Evolutionary conservation across 1,140 invertebrate species (phyloP).

Genomic region (Condylostylus longicornis): DNA sequence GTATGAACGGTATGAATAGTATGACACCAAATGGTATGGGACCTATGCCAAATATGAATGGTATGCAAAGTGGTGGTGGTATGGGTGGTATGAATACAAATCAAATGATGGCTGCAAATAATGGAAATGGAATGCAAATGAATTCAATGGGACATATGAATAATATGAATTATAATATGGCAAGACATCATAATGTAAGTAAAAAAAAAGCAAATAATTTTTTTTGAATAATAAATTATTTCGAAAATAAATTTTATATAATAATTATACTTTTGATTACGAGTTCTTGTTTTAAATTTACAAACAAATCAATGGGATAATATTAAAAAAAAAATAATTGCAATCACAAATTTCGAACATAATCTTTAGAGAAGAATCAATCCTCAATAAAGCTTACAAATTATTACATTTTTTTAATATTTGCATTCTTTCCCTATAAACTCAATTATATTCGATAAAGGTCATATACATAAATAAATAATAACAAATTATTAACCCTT

Average conservation of each 20-base stretch:
- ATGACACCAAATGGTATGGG: slow-evolving; percentile 19
- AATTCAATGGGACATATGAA: slow-evolving; percentile 25
- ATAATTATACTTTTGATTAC: slow-evolving; percentile 3
- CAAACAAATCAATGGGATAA: background rate
- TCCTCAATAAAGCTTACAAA: too few relatives aligned
- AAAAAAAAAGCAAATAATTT: too few relatives aligned
- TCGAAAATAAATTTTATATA: too few relatives aligned
- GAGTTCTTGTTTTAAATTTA: slow-evolving; percentile 1
- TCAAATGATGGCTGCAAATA: slow-evolving; percentile 26
- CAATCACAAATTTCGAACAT: too few relatives aligned
- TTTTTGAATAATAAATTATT: too few relatives aligned
- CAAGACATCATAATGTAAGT: slow-evolving; percentile 31
- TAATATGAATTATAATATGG: slow-evolving; percentile 25
- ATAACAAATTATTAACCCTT: too few relatives aligned
- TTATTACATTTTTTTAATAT: too few relatives aligned
- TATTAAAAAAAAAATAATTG: background rate
- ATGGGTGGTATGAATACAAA: slow-evolving; percentile 43
- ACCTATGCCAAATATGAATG: slow-evolving; percentile 37
- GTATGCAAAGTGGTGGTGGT: slow-evolving; percentile 44
- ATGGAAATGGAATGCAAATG: slow-evolving; percentile 31
- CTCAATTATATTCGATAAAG: too few relatives aligned
- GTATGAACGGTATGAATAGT: slow-evolving; percentile 18
- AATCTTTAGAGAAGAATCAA: too few relatives aligned
- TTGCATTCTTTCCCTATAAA: too few relatives aligned
- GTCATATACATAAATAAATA: too few relatives aligned